phyloP scores from a whole-genome alignment of 2,113 vertebrate species.

The Crotophaga sulcirostris region DNA sequence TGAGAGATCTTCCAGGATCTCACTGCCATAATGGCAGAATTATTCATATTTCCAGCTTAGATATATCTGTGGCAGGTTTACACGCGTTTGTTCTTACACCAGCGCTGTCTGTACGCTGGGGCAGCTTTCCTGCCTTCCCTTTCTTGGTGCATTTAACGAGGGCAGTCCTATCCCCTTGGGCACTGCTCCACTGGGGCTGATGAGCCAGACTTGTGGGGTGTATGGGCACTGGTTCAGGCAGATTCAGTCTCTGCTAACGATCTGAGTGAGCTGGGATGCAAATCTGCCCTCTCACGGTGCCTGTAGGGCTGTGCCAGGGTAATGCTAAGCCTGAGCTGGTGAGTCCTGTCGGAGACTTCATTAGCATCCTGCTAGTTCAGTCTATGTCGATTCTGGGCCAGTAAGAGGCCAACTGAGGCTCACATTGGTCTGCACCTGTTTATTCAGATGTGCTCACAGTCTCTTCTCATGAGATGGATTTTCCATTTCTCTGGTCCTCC shows the following conservation, averaged over 20 bases:
- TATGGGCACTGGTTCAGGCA: neutral
- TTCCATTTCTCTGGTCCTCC: conserved; percentile 8
- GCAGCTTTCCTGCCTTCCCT: neutral
- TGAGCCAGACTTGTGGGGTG: neutral
- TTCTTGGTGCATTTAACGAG: neutral
- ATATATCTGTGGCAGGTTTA: neutral
- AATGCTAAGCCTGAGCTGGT: neutral
- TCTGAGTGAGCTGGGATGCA: neutral
- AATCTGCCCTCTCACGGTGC: neutral
- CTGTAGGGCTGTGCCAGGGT: neutral
- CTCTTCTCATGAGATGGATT: conserved; percentile 14
- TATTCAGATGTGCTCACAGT: conserved; percentile 13
- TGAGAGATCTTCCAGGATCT: neutral
- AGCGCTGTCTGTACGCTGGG: neutral
- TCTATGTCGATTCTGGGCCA: neutral
- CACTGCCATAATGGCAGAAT: neutral
- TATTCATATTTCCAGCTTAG: conserved; percentile 1
- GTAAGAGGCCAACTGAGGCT: neutral
- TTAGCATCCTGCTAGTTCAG: neutral
- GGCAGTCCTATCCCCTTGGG: neutral
- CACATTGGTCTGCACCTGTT: conserved; percentile 18
- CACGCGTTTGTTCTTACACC: neutral
- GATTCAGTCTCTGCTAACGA: neutral
- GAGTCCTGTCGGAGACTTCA: conserved; percentile 41
- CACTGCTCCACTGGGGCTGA: neutral